Evolutionary conservation across 2,797 vertebrate genomes (phyloP), one percentile per base, ranked within the genome.

Genomic region (Halcyon chelicuti): DNA sequence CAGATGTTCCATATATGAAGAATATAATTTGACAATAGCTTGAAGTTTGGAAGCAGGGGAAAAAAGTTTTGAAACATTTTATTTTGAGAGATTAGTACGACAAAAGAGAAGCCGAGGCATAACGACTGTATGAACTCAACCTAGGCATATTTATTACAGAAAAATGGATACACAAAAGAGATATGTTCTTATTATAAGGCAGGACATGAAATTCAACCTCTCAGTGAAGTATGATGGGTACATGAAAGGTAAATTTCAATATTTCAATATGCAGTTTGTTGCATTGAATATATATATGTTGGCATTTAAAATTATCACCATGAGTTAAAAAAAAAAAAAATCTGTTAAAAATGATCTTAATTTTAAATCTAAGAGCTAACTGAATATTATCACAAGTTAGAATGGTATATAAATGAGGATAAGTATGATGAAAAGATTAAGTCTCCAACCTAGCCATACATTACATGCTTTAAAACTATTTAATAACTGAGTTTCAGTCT

Each of bases 401-500:
- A 71, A 78, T 35, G 84, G 7, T 65, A 78, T 63, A 91, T 86
- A 79, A 86, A 90, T 81, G 5, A 35, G 72, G 37, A 80, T 51
- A 93, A 95, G 74, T 51, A 28, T 18, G 10, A 68, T 14, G 5
- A 83, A 95, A 95, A 81, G 17, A 44, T 44, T 40, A 94, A 88
- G 20, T 60, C 37, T 86, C 26, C 29, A 79, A 20, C 35, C 51
- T 60, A 93, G 62, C 16, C 75, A 71, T 65, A 20, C 46, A 44
- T 77, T 93, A 39, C 6, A 29, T 3, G 8, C 15, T 92, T 80
- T n/a, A 54, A 77, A 80, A 12, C 49, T 65, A 18, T 88, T 89
- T 82, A 76, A n/a, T 39, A 94, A 77, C 51, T 62, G 67, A 80
- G 21, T 73, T 86, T 78, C 76, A 88, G 21, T 85, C 46, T 95